Base-by-base conservation (phyloP, 2,797 vertebrate genomes). In the Acrocephalus scirpaceus region DNA sequence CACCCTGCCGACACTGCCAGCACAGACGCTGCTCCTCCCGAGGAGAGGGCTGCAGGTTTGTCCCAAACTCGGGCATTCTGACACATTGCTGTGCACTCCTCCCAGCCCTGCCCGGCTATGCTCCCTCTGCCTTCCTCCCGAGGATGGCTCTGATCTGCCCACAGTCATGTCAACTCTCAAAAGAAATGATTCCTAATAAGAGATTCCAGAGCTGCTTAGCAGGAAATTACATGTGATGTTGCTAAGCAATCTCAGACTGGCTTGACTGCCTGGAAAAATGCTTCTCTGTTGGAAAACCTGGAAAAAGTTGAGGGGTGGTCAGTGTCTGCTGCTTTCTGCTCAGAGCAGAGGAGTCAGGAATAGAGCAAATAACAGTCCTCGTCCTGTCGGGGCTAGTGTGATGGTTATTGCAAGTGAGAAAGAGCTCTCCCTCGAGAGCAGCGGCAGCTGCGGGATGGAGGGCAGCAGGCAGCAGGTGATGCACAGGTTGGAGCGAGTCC, bases 221-320 rank as follows among this genome's bases (percentile, higher is more conserved):
- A 93, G 92, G 91, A 94, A 96, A 94, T 94, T 74, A 71, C 17
- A 0, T 79, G 65, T n/a, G 78, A 80, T 54, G 97, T 96, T 97
- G 96, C 94, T 97, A 96, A 96, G 95, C 93, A 82, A 95, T 96
- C 45, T 70, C 42, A 32, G 71, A 56, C 51, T 71, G 78, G n/a
- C 76, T 70, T 30, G 69, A 45, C 80, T 76, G 86, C 81, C 57
- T 7, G 4, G 86, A 78, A 77, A 81, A 92, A 86, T 3, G 5
- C 30, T 91, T 50, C 61, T 71, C 45, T 5, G 22, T 47, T 56
- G 60, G 75, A 89, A 85, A 85, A 83, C 10, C 32, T 1, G 0
- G 47, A 22, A 62, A 56, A 64, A 56, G 79, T 38, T 3, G 12
- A 61, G 66, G 66, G 34, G n/a, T 78, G n/a, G 32, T 62, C 25